A percentile compares a stretch with the other conserved stretches of the same genome.
Evolutionary conservation across 2,113 vertebrate species (phyloP).

Genomic region (Oreochromis spilurus): DNA sequence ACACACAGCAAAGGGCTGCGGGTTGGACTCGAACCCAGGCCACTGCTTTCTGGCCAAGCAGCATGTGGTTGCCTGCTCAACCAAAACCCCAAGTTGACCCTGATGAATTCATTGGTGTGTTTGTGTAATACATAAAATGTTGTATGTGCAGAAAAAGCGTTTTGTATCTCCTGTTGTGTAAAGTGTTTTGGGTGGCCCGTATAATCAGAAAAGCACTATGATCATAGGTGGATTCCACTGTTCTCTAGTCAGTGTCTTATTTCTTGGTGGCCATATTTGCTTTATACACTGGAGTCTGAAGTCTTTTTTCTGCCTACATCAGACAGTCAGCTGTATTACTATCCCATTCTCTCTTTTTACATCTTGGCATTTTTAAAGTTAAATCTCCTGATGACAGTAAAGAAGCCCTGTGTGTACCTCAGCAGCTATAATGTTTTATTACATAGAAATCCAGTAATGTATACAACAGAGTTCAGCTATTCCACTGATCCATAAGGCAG

Average conservation of each 20-base stretch:
- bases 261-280: neutral
- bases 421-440: slow-evolving; percentile 27
- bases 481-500: slow-evolving; percentile 11
- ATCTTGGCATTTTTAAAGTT: neutral
- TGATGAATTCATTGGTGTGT: fast-evolving
- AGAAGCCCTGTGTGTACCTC: neutral
- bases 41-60: neutral
- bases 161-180: neutral
- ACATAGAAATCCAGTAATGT: slow-evolving; percentile 6
- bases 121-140: neutral
- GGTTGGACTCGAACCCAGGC: neutral
- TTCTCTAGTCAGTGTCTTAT: neutral
- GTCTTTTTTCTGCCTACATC: neutral
- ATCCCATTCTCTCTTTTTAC: neutral
- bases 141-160: neutral
- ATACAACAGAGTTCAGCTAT: slow-evolving; percentile 20
- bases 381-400: neutral
- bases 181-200: neutral
- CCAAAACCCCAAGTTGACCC: neutral
- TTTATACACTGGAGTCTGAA: neutral
- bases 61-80: neutral
- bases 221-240: neutral
- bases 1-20: neutral
- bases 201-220: neutral
- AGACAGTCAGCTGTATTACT: neutral